Conservation (phyloP, 1,140 invertebrate species). For the Pteromalus puparum region DNA sequence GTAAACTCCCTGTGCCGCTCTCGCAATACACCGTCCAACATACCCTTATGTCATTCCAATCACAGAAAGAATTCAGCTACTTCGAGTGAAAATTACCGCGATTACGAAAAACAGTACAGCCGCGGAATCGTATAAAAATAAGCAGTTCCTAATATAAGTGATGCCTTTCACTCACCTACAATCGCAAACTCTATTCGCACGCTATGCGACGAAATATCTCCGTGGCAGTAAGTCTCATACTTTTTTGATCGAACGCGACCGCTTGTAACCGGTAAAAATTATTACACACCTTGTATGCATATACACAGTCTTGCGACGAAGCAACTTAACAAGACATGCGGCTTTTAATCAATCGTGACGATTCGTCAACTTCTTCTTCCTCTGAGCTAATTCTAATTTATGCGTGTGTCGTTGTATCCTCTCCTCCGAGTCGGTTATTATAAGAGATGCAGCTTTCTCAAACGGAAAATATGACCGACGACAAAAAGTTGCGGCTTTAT, state of each 20-base stretch:
- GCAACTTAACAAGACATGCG: not conserved
- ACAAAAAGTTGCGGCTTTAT: slow-evolving; percentile 15
- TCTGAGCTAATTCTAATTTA: slow-evolving; percentile 1
- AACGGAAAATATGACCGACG: not conserved
- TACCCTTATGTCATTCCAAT: slow-evolving; percentile 7
- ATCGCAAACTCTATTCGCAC: slow-evolving; percentile 18
- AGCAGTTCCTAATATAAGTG: slow-evolving; percentile 23
- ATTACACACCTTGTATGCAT: not conserved
- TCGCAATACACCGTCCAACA: not conserved
- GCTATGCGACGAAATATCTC: not conserved
- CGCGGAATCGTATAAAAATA: slow-evolving; percentile 25
- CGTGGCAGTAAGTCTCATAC: not conserved
- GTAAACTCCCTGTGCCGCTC: not conserved
- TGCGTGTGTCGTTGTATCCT: not conserved
- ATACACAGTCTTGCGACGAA: not conserved
- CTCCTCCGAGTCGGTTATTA: slow-evolving; percentile 2
- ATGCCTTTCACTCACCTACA: slow-evolving; percentile 42
- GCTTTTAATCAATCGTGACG: not conserved
- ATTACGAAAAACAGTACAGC: slow-evolving; percentile 27
- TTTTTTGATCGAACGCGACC: not conserved
- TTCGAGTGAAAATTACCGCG: slow-evolving; percentile 14
- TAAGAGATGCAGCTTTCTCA: not conserved
- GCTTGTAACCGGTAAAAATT: not conserved
- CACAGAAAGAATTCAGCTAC: slow-evolving; percentile 17
- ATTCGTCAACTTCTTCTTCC: not conserved